These are phyloP conservation scores for Styela clava DNA, from an alignment of 23 tunicate species.

Conservation along the genomic window DNA sequence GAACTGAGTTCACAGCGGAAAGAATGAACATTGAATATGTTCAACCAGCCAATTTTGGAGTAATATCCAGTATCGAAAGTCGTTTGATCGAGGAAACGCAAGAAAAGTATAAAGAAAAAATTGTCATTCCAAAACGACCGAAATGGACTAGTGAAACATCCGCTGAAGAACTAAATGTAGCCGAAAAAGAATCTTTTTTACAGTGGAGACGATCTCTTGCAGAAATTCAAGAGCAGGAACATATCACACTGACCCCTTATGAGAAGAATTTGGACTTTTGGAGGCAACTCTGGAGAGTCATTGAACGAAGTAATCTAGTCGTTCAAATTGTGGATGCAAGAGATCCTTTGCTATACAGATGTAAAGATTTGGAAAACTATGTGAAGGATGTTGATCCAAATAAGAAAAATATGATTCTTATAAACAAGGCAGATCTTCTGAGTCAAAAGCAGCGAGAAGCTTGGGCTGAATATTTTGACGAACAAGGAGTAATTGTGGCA, in stretches of 20 bases:
- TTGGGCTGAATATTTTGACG: slow-evolving; percentile 72
- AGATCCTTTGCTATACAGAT: slow-evolving; percentile 80
- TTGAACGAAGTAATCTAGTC: slow-evolving; percentile 89
- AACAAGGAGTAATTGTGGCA: slow-evolving; percentile 46
- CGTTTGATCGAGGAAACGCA: slow-evolving; percentile 26
- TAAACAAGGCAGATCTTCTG: slow-evolving; percentile 90
- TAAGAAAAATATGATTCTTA: slow-evolving; percentile 74
- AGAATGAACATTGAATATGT: slow-evolving; percentile 61
- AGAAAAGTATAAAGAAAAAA: slow-evolving; percentile 40
- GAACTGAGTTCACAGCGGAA: slow-evolving; percentile 91
- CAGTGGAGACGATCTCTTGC: slow-evolving; percentile 89
- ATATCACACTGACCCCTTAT: slow-evolving; percentile 69
- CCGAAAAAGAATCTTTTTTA: slow-evolving; percentile 79
- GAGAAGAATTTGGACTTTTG: slow-evolving; percentile 97
- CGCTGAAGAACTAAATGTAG: slow-evolving; percentile 59
- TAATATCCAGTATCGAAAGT: slow-evolving; percentile 15
- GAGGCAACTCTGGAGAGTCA: slow-evolving; percentile 98
- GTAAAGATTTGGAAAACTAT: slow-evolving; percentile 73
- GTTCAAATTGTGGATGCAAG: slow-evolving; percentile 98
- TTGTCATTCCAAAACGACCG: slow-evolving; percentile 85
- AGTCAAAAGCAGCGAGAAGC: slow-evolving; percentile 64
- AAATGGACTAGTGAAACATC: slow-evolving; percentile 49
- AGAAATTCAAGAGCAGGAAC: slow-evolving; percentile 58
- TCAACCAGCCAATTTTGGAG: slow-evolving; percentile 41
- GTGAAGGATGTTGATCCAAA: slow-evolving; percentile 62